These are phyloP conservation scores for Sminthurinus aureus DNA, from an alignment of 2,888 invertebrate genomes.

Conservation along the genomic window DNA sequence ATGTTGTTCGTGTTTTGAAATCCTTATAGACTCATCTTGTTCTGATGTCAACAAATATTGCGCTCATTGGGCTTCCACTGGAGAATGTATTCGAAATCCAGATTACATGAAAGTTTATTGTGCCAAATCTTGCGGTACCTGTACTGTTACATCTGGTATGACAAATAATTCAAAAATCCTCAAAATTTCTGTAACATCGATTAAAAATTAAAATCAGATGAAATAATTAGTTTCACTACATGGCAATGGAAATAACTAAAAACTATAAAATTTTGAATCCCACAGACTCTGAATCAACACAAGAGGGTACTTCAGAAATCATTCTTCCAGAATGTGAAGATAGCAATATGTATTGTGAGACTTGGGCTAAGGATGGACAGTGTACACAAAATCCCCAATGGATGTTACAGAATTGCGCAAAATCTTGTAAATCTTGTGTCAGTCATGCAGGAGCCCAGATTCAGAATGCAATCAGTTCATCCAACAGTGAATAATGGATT, in stretches of 20 bases:
- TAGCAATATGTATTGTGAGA: slow-evolving; percentile 51
- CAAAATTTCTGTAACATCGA: no score
- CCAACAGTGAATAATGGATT: no score
- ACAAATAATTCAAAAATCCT: no score
- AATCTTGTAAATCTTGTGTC: slow-evolving; percentile 52
- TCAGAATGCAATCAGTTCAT: background rate
- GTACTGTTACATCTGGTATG: background rate
- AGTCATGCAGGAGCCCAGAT: background rate
- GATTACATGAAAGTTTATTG: slow-evolving; percentile 60
- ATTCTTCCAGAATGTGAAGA: background rate
- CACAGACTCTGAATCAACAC: background rate
- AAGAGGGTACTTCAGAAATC: background rate
- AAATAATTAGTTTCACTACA: no score
- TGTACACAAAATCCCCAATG: slow-evolving; percentile 60
- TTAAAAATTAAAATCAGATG: no score
- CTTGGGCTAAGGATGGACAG: slow-evolving; percentile 53
- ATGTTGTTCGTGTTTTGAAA: no score
- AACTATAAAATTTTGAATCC: background rate
- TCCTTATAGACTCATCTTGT: slow-evolving; percentile 53
- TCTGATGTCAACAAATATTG: slow-evolving; percentile 53
- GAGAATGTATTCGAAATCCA: slow-evolving; percentile 60
- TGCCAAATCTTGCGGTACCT: slow-evolving; percentile 54
- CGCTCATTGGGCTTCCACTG: slow-evolving; percentile 42
- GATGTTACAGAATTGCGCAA: slow-evolving; percentile 60
- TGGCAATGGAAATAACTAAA: no score